Percentiles rank a stretch among this genome's conserved stretches.
Evolutionary conservation across 2,888 invertebrate species (phyloP).

Genomic region (Caenorhabditis zanzibari): DNA sequence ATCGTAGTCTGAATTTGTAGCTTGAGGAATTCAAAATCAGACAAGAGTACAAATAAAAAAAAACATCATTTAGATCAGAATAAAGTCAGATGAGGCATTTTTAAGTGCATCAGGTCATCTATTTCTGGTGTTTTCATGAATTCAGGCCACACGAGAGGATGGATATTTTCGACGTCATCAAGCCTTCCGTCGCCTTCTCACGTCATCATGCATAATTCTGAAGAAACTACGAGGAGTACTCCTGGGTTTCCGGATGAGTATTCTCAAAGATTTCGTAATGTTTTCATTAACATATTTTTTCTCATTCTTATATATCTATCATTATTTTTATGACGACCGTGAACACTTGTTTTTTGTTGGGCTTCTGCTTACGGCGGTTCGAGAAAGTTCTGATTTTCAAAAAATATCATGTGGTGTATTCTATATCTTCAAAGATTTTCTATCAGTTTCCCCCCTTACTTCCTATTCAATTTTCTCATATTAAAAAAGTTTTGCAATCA

Average conservation of each 20-base stretch:
- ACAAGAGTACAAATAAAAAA: not conserved
- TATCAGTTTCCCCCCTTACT: not conserved
- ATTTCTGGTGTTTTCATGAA: constrained; percentile 21
- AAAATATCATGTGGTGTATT: not conserved
- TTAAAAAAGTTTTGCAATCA: not conserved
- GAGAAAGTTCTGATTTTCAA: constrained; percentile 14
- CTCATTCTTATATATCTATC: not conserved
- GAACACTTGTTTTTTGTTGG: constrained; percentile 18
- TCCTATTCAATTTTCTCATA: not conserved
- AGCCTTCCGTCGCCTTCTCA: not conserved
- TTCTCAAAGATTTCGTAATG: constrained; percentile 28
- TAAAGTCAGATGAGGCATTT: constrained; percentile 9
- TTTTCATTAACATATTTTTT: constrained; percentile 21
- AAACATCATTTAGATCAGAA: not conserved
- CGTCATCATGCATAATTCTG: constrained; percentile 29
- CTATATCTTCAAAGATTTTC: not conserved
- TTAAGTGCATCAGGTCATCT: constrained; percentile 35
- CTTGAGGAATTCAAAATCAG: not conserved
- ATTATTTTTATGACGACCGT: not conserved
- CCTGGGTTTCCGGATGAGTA: constrained; percentile 13
- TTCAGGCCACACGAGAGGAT: not conserved
- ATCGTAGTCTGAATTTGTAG: constrained; percentile 22
- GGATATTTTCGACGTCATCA: constrained; percentile 33
- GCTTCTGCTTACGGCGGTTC: constrained; percentile 18
- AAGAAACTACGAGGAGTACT: constrained; percentile 15